Evolutionary conservation across 2,113 vertebrate species (phyloP).

Genomic region (Synodontis membranacea): DNA sequence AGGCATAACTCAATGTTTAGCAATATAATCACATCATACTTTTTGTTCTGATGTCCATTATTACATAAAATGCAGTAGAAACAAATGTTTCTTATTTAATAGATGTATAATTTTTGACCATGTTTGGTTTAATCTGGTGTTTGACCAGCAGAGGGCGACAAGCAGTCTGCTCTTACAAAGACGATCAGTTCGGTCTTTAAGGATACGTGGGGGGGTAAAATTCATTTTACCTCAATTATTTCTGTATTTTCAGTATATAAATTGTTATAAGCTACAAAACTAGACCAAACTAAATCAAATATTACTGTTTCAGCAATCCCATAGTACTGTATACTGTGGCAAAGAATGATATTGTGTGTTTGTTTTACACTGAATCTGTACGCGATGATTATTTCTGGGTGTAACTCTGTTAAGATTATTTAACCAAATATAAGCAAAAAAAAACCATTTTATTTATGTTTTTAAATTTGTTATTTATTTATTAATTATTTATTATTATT

Average conservation of each 20-base stretch:
- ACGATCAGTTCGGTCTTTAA: neutral
- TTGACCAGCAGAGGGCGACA: conserved; percentile 45
- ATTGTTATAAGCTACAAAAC: neutral
- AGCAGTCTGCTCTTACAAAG: neutral
- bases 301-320: neutral
- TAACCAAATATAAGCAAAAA: too few relatives aligned
- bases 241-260: neutral
- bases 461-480: too few relatives aligned
- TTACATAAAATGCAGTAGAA: neutral
- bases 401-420: neutral
- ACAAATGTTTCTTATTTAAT: neutral
- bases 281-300: neutral
- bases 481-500: too few relatives aligned
- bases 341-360: neutral
- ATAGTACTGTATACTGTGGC: neutral
- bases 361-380: neutral
- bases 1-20: neutral
- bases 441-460: neutral
- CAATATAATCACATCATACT: neutral
- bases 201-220: neutral
- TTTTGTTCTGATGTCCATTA: neutral
- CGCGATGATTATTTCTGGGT: neutral
- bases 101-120: neutral
- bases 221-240: neutral
- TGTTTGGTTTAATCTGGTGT: neutral